Evolutionary conservation across 2,797 vertebrate species (phyloP), one percentile per base, ranked within the genome.

Genomic region (Tragopan temminckii): DNA sequence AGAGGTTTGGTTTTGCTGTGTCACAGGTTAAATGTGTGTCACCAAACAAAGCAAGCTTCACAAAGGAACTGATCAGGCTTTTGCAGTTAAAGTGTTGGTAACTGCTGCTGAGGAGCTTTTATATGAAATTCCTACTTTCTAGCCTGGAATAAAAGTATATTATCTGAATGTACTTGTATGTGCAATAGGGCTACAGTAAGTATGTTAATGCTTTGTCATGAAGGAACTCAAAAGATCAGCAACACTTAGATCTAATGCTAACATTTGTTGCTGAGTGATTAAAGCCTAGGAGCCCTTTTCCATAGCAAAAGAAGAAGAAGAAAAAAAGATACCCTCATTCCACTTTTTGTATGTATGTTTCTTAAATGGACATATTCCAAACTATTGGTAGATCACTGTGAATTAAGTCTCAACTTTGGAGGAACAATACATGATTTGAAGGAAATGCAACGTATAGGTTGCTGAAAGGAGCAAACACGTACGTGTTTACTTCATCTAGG

Each of bases 211-310:
- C 31, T 78, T 81, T 88, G 57, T 52, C 19, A 52, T 89, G 82
- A 93, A 92, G 87, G 90, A 97, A 79, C 90, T 96, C 80, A 13
- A 38, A 81, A 89, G 27, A 36, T 87, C 69, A 70, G 85, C 80
- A 85, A 62, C 63, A 48, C 72, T 74, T 48, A 45, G 66, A 40
- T 85, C 77, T 64, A 66, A n/a, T 74, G 38, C 68, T 53, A 43
- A 58, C 69, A 57, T 43, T 74, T 79, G 71, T 78, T 83, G 59
- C 50, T 86, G 40, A 80, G 40, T 72, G 27, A 16, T 66, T 50
- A 40, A 91, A 63, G 40, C 31, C 55, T 69, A 74, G 59, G 63
- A 95, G 97, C 89, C 92, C 50, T 52, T 50, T 27, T 27, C 48
- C 48, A 50, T 50, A 50, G 48, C 48, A 50, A 45, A 45, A 50